Base-by-base conservation (phyloP, 1,140 invertebrate genomes). In the Euschistus heros region DNA sequence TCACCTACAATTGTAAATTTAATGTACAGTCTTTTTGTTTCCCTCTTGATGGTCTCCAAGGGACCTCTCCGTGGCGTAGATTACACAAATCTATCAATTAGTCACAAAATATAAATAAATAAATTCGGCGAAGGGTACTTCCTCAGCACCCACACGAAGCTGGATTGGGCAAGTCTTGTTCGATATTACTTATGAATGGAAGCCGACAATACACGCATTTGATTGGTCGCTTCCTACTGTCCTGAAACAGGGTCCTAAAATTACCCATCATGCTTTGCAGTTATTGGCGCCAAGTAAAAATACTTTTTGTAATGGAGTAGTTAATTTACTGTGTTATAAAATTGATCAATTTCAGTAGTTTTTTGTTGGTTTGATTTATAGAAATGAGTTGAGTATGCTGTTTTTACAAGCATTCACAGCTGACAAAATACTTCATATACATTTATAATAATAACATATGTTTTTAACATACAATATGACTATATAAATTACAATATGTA, bases 111-210 rank as follows among this genome's bases (percentile, higher is more conserved):
- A 22, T 54, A 22, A 17, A 20, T 26, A 22, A 22, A 26, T 54
- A 20, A 54, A 26, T 54, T 54, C 18, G 50, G 50, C 50, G 50
- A 54, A 54, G 24, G 8, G 18, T 20, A 20, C 50, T 20, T 20
- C 3, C 50, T 2, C 6, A 54, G 18, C 24, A 54, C 24, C 24
- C 18, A 22, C 50, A 26, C 50, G 50, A 26, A 54, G 59, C 30
- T 33, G n/a, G 26, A 42, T 44, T 24, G 59, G 30, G 59, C n/a
- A 44, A 61, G 17, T 61, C 42, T 20, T 18, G 55, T 44, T 61
- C 59, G 37, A 61, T 61, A 61, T 42, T 61, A 44, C 30, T 61
- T 42, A 61, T 42, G 59, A 61, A 42, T 61, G 37, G 59, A 61
- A 42, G 59, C 59, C 59, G 59, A 61, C 59, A 61, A 61, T 18